A percentile compares a stretch with the other conserved stretches of the same genome.
Conservation (phyloP, 2,113 vertebrate species). For the Glareola pratincola region DNA sequence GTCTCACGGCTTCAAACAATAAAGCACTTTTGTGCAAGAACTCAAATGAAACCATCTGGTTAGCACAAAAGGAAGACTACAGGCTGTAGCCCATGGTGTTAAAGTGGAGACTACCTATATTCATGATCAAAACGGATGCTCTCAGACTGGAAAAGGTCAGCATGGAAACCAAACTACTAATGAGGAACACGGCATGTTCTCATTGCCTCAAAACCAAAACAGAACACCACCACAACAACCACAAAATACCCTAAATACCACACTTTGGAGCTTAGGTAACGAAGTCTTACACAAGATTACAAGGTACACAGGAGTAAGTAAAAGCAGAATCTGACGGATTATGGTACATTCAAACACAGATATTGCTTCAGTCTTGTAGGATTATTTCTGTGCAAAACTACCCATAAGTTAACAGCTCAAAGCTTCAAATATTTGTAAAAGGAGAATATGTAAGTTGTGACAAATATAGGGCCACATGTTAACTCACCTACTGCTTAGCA, state of each 20-base stretch:
- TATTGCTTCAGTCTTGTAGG: neutral
- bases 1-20: neutral
- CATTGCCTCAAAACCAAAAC: neutral
- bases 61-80: neutral
- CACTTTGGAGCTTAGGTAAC: neutral
- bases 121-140: neutral
- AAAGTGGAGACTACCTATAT: neutral
- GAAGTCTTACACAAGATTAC: neutral
- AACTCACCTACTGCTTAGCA: neutral
- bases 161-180: neutral
- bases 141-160: neutral
- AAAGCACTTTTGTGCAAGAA: neutral
- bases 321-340: neutral
- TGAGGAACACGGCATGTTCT: neutral
- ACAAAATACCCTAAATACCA: neutral
- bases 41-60: neutral
- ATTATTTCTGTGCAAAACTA: neutral
- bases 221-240: neutral
- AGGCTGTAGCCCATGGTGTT: neutral
- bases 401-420: neutral
- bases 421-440: neutral
- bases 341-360: neutral
- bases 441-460: neutral
- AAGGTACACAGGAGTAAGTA: neutral
- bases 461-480: neutral